Base-by-base conservation (phyloP, 2,888 invertebrate genomes). In the Eupithecia tripunctaria region DNA sequence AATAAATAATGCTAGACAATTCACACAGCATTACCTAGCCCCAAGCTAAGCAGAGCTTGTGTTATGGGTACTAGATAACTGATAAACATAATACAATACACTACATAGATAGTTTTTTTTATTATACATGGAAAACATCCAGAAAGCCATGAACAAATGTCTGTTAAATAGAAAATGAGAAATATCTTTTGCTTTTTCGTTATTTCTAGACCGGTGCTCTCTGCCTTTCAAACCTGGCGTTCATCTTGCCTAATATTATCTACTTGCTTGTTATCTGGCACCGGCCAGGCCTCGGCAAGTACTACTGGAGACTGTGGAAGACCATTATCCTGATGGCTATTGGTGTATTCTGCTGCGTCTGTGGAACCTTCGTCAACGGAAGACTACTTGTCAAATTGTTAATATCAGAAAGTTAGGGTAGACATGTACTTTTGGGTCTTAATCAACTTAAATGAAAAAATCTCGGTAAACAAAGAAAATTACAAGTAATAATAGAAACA, bases 221-320 rank as follows among this genome's bases (percentile, higher is more conserved):
- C 64, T 89, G 89, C 68, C 78, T 90, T 0, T 78, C 88, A 2
- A 88, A 89, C 76, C 89, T 90, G 88, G 88, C 88, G 0, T 88
- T 90, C 64, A 88, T 90, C 18, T 89, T 85, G 83, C 90, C 90
- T 0, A 82, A 81, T 27, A 0, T 85, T 0, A 89, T 90, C 38
- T 74, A 78, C 15, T 51, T 87, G 0, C 68, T 89, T 1, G 86
- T 88, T 0, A n/a, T 81, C 5, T 88, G 84, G 81, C 69, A 86
- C 0, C 80, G 87, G 27, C 90, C 90, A 5, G 90, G 90, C 1
- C 77, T 84, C 0, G 90, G 90, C 0, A 38, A 12, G 12, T 84
- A 66, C 36, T 79, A 77, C 0, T 89, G 89, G 89, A 80, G 82
- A 12, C 74, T 90, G 0, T 87, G 85, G 85, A 80, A 83, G 43